phyloP scores from a whole-genome alignment of 2,888 invertebrate genomes.

The Diarsia rubi region DNA sequence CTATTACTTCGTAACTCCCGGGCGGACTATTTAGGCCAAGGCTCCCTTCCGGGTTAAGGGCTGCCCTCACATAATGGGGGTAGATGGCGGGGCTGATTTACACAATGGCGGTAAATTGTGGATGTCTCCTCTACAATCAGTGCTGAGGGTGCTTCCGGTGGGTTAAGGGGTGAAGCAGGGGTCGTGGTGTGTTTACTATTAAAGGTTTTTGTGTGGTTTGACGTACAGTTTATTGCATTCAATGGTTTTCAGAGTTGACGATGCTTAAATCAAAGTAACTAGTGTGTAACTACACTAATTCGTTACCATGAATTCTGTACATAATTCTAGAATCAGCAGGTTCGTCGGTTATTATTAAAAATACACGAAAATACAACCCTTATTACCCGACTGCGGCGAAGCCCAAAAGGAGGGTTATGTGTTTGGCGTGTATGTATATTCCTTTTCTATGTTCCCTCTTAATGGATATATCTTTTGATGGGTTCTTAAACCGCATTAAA shows the following conservation, averaged over 20 bases:
- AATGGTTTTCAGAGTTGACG: not conserved
- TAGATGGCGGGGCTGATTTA: constrained; percentile 50
- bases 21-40: constrained; percentile 61
- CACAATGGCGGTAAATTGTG: constrained; percentile 51
- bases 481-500: no score
- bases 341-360: no score
- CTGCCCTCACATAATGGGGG: constrained; percentile 44
- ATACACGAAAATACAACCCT: no score
- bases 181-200: constrained; percentile 9
- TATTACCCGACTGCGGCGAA: no score
- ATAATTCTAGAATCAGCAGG: not conserved
- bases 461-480: no score
- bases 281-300: not conserved
- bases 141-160: constrained; percentile 33
- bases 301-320: not conserved
- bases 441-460: no score
- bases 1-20: not conserved
- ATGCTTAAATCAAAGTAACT: not conserved
- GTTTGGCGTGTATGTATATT: no score
- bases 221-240: not conserved
- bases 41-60: constrained; percentile 59
- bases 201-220: not conserved
- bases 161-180: not conserved
- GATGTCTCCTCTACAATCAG: constrained; percentile 47
- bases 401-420: no score